Evolutionary conservation across 2,113 vertebrate genomes (phyloP).

Genomic region (Charina bottae): DNA sequence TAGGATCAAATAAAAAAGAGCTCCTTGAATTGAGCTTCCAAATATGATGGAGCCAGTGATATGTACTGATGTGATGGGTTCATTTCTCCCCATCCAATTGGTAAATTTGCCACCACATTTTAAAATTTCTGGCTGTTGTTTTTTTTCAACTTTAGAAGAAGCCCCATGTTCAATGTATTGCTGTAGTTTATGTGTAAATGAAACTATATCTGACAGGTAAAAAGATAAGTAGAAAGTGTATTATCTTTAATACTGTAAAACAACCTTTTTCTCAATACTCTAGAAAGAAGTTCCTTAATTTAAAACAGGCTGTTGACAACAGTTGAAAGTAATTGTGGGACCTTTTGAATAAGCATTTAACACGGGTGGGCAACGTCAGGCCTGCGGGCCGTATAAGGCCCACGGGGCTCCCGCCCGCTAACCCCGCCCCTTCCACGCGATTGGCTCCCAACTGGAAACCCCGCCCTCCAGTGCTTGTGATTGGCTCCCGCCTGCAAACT

Average conservation of each 20-base stretch:
- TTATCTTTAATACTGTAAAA: not conserved
- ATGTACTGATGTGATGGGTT: not conserved
- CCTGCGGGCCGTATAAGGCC: too few relatives aligned
- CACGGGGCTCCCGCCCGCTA: too few relatives aligned
- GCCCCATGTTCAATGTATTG: not conserved
- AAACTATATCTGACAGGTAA: not conserved
- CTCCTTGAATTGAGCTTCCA: not conserved
- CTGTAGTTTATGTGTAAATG: not conserved
- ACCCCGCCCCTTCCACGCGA: too few relatives aligned
- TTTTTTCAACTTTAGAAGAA: not conserved
- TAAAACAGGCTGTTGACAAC: slow-evolving; percentile 25
- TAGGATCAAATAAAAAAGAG: not conserved
- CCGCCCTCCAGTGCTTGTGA: too few relatives aligned
- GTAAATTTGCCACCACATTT: not conserved
- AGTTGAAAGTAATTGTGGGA: slow-evolving; percentile 39
- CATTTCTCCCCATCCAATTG: not conserved
- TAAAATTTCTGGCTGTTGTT: not conserved
- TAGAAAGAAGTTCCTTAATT: slow-evolving; percentile 8
- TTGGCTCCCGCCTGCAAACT: too few relatives aligned
- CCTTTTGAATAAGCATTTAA: slow-evolving; percentile 28
- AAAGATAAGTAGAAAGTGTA: not conserved
- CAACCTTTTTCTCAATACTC: not conserved
- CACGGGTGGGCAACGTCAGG: too few relatives aligned
- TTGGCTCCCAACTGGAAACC: too few relatives aligned
- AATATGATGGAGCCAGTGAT: not conserved